These are phyloP conservation scores for Ctenomys sociabilis DNA, from an alignment of 2,113 vertebrate species.

Conservation along the genomic window DNA sequence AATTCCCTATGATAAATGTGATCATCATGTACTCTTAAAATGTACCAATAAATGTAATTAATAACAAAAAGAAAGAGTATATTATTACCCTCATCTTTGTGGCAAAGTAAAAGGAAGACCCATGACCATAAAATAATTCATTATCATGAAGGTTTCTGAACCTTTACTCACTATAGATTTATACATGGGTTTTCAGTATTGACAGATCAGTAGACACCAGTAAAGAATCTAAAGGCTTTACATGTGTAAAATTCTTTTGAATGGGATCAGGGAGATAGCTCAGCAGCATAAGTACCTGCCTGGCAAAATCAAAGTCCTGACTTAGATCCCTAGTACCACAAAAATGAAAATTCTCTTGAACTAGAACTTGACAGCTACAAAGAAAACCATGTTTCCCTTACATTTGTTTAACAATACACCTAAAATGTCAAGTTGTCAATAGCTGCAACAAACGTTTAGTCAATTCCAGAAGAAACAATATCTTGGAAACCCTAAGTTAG, in stretches of 20 bases:
- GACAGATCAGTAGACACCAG: not conserved
- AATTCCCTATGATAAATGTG: not conserved
- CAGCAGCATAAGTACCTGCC: no score
- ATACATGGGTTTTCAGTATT: not conserved
- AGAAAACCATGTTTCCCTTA: slow-evolving; percentile 14
- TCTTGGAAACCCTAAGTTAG: not conserved
- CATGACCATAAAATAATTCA: slow-evolving; percentile 29
- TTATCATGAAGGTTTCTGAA: not conserved
- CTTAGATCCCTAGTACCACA: no score
- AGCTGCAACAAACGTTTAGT: not conserved
- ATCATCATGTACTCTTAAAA: not conserved
- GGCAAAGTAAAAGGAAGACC: not conserved
- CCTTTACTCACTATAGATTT: slow-evolving; percentile 34
- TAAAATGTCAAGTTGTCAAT: not conserved
- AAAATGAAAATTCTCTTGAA: slow-evolving; percentile 29
- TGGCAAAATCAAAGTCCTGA: no score
- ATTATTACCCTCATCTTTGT: not conserved
- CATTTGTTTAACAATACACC: not conserved
- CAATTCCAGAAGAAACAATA: not conserved
- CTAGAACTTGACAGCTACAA: slow-evolving; percentile 17
- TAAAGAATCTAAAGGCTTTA: slow-evolving; percentile 22
- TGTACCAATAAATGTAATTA: not conserved
- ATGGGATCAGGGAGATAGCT: not conserved
- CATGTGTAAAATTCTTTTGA: slow-evolving; percentile 38
- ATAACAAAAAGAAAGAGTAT: not conserved